Conservation (phyloP, 2,888 invertebrate genomes). For the Blastobasis lacticolella region DNA sequence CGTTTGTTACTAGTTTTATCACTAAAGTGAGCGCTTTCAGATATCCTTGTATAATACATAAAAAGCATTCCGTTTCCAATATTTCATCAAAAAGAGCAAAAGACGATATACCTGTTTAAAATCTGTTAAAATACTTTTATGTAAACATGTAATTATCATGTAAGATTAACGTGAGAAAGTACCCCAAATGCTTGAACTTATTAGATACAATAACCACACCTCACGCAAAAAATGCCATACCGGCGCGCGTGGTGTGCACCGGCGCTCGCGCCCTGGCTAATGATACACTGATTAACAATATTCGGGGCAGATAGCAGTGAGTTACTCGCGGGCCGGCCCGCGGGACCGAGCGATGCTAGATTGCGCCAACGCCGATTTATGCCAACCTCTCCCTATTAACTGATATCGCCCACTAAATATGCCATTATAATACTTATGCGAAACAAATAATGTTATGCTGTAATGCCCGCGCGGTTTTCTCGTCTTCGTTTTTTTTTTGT, state of each 20-base stretch:
- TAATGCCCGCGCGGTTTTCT: conserved; percentile 28
- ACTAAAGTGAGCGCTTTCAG: too few species aligned
- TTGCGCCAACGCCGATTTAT: conserved; percentile 64
- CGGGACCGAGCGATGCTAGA: conserved; percentile 55
- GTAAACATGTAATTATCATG: too few species aligned
- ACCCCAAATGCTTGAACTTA: too few species aligned
- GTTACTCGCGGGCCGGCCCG: conserved; percentile 58
- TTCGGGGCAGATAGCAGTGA: conserved; percentile 70
- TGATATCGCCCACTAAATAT: conserved; percentile 71
- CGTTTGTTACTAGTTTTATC: too few species aligned
- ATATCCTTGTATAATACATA: too few species aligned
- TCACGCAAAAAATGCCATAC: too few species aligned
- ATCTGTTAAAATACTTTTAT: too few species aligned
- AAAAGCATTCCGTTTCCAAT: too few species aligned
- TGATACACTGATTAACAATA: conserved; percentile 74
- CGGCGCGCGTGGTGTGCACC: conserved; percentile 35
- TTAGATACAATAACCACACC: too few species aligned
- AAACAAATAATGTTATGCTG: conserved; percentile 62
- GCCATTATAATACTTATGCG: conserved; percentile 65
- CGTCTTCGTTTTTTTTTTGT: conserved; percentile 9
- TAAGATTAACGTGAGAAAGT: too few species aligned
- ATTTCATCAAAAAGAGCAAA: too few species aligned
- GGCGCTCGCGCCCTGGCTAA: conserved; percentile 38
- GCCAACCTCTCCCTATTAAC: conserved; percentile 67
- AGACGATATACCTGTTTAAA: too few species aligned